phyloP scores from a whole-genome alignment of 2,888 invertebrate genomes.

The Phrixothrix hirtus region DNA sequence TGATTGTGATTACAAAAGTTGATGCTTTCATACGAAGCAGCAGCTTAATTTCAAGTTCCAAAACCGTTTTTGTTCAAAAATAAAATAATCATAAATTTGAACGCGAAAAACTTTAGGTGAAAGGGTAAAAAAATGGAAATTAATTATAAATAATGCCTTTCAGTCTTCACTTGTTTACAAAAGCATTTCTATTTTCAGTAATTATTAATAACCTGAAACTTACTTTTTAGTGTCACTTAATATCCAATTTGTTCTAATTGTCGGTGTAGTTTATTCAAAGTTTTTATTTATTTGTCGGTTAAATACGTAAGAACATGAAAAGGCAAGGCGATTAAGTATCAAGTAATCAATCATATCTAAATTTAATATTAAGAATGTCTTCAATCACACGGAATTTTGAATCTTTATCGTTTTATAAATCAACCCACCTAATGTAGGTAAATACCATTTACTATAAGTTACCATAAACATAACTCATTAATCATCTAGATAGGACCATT shows the following conservation, averaged over 20 bases:
- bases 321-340: constrained; percentile 21
- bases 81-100: too few relatives aligned
- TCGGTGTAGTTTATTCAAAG: background rate
- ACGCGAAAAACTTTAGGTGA: too few relatives aligned
- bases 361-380: too few relatives aligned
- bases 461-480: constrained; percentile 40
- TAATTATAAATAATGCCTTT: too few relatives aligned
- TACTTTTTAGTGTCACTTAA: constrained; percentile 9
- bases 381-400: constrained; percentile 17
- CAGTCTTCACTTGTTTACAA: too few relatives aligned
- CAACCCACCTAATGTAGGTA: constrained; percentile 19
- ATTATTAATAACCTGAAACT: background rate
- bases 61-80: too few relatives aligned
- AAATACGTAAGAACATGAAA: constrained; percentile 5
- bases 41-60: too few relatives aligned
- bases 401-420: constrained; percentile 17
- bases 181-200: too few relatives aligned
- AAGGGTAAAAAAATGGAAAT: too few relatives aligned
- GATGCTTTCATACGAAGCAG: too few relatives aligned
- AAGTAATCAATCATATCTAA: constrained; percentile 23
- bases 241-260: constrained; percentile 2
- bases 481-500: constrained; percentile 43
- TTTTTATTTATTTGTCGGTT: background rate
- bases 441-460: constrained; percentile 34
- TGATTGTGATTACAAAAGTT: too few relatives aligned